Conservation (phyloP, 1,140 invertebrate genomes). For the Drosophila grimshawi region DNA sequence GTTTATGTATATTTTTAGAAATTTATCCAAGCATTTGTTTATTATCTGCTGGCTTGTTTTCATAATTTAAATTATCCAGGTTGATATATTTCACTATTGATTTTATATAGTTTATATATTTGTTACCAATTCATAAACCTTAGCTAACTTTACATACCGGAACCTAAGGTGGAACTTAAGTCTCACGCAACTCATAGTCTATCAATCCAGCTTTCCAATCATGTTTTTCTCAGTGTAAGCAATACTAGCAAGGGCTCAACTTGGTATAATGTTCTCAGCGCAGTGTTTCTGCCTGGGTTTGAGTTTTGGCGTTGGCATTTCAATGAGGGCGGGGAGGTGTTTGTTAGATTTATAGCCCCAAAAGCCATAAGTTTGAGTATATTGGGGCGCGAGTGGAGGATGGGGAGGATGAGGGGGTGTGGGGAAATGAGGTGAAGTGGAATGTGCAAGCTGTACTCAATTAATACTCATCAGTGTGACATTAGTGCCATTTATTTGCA, state of each 20-base stretch:
- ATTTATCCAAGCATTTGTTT: too few relatives aligned
- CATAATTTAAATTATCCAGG: too few relatives aligned
- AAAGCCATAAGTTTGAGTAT: slow-evolving; percentile 42
- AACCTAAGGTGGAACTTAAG: too few relatives aligned
- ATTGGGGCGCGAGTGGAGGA: slow-evolving; percentile 3
- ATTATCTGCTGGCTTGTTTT: too few relatives aligned
- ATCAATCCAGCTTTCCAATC: background rate
- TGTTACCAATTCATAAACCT: too few relatives aligned
- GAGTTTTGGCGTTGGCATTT: slow-evolving; percentile 29
- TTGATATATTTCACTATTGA: too few relatives aligned
- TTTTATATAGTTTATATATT: too few relatives aligned
- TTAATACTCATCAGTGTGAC: slow-evolving; percentile 81
- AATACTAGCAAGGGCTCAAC: slow-evolving; percentile 34
- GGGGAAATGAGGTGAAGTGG: slow-evolving; percentile 16
- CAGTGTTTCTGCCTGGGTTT: background rate
- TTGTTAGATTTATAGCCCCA: slow-evolving; percentile 68
- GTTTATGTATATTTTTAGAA: too few relatives aligned
- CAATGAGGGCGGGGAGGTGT: slow-evolving; percentile 40
- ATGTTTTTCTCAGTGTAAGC: slow-evolving; percentile 22
- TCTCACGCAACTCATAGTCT: background rate
- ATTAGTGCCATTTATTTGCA: slow-evolving; percentile 73
- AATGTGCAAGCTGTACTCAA: slow-evolving; percentile 69
- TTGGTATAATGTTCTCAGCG: slow-evolving; percentile 13
- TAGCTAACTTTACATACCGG: background rate
- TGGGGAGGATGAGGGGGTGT: slow-evolving; percentile 11